These are phyloP conservation scores for Mythimna lalbum DNA, from an alignment of 2,888 invertebrate species.

Conservation along the genomic window DNA sequence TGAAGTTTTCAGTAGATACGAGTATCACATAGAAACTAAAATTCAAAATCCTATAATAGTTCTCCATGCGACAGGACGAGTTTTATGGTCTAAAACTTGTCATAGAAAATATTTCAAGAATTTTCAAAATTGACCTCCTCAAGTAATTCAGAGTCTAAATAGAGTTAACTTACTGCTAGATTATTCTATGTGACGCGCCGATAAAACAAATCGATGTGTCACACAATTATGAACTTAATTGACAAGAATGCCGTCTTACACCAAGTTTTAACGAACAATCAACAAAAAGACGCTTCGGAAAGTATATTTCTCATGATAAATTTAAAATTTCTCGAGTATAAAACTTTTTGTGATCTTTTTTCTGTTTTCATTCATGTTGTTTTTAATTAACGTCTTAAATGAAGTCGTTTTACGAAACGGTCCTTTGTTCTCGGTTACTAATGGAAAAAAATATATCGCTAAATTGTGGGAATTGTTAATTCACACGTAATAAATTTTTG, in stretches of 20 bases:
- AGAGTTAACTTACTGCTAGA: conserved; percentile 5
- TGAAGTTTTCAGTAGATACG: no score
- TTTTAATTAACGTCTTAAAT: conserved; percentile 30
- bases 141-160: neutral
- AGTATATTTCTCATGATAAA: conserved; percentile 37
- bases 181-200: no score
- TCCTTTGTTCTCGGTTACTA: conserved; percentile 25
- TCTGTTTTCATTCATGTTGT: conserved; percentile 15
- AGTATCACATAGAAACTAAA: no score
- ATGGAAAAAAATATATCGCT: neutral
- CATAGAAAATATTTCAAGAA: no score
- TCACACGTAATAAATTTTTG: no score
- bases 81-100: no score
- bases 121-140: neutral
- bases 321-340: conserved; percentile 35
- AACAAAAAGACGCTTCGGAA: conserved; percentile 32
- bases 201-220: conserved; percentile 36
- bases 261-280: conserved; percentile 35
- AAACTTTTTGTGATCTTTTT: neutral
- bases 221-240: conserved; percentile 55
- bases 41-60: no score
- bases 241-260: conserved; percentile 49
- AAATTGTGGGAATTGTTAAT: conserved; percentile 16
- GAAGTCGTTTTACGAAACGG: conserved; percentile 28
- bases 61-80: no score